Evolutionary conservation across 2,113 vertebrate species (phyloP).

Genomic region (Eulacestoma nigropectus): DNA sequence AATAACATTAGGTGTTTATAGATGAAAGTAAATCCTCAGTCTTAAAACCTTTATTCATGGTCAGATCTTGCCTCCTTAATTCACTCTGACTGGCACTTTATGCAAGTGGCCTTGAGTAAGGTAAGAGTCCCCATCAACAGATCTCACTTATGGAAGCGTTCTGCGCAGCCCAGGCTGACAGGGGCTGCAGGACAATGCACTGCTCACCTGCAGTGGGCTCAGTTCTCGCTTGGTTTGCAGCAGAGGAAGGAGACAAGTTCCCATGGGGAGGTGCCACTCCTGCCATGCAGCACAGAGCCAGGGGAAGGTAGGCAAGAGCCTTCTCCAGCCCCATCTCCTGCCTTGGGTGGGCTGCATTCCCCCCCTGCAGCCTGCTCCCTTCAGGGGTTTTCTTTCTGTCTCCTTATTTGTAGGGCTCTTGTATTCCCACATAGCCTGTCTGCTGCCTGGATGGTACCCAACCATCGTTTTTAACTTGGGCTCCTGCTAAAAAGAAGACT

Average conservation of each 20-base stretch:
- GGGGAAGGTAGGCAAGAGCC: not conserved
- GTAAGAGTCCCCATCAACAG: not conserved
- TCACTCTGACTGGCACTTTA: not conserved
- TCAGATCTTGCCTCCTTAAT: not conserved
- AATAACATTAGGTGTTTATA: not conserved
- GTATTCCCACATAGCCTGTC: not conserved
- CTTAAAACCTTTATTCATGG: not conserved
- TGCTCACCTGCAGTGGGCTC: not conserved
- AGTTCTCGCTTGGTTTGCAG: not conserved
- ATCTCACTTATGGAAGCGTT: not conserved
- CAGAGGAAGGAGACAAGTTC: not conserved
- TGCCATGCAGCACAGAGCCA: rapidly evolving
- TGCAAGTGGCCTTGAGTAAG: not conserved
- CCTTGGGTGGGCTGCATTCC: not conserved
- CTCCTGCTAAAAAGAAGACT: not conserved
- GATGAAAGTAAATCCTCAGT: not conserved
- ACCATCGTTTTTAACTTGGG: not conserved
- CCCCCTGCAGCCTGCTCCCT: not conserved
- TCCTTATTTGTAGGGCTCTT: not conserved
- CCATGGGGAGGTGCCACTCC: not conserved
- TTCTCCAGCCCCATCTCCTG: not conserved
- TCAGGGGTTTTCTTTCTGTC: not conserved
- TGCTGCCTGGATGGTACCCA: not conserved
- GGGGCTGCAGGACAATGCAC: rapidly evolving
- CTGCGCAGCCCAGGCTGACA: not conserved